Evolutionary conservation across 2,888 invertebrate species (phyloP).

Genomic region (Leptinotarsa peninsularis): DNA sequence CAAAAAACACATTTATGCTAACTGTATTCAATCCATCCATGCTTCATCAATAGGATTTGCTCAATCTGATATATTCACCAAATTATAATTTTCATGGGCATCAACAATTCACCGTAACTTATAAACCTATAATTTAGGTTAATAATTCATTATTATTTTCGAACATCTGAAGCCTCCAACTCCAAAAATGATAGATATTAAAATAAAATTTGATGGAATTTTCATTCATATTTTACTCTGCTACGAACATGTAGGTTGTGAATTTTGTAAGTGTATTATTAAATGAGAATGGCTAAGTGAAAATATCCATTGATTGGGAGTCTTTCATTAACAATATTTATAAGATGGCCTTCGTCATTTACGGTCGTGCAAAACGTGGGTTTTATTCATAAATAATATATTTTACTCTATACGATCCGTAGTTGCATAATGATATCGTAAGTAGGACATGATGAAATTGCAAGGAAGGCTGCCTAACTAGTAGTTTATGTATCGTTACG

Average conservation of each 20-base stretch:
- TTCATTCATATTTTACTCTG: conserved; percentile 32
- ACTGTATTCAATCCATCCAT: neutral
- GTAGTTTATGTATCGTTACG: neutral
- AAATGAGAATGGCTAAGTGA: conserved; percentile 36
- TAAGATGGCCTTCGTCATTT: conserved; percentile 41
- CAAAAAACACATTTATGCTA: neutral
- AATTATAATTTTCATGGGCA: conserved; percentile 10
- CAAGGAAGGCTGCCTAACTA: neutral
- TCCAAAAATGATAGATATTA: conserved; percentile 1
- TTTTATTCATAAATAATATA: conserved; percentile 40
- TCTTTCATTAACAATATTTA: conserved; percentile 41
- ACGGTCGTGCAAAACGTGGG: conserved; percentile 40
- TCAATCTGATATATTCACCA: conserved; percentile 8
- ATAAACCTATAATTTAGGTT: conserved; percentile 12
- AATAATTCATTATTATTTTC: conserved; percentile 16
- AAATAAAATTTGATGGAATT: conserved; percentile 31
- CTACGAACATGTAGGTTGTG: conserved; percentile 33
- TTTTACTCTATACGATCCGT: conserved; percentile 30
- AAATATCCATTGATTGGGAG: conserved; percentile 43
- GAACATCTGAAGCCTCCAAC: conserved; percentile 1
- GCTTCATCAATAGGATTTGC: conserved; percentile 1
- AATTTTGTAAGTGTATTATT: conserved; percentile 35
- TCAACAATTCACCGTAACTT: conserved; percentile 3
- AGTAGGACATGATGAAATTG: conserved; percentile 15
- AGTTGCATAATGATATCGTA: conserved; percentile 17